Evolutionary conservation across 1,140 invertebrate species (phyloP), one percentile per base, ranked within the genome.

Genomic region (Heliconius congener): DNA sequence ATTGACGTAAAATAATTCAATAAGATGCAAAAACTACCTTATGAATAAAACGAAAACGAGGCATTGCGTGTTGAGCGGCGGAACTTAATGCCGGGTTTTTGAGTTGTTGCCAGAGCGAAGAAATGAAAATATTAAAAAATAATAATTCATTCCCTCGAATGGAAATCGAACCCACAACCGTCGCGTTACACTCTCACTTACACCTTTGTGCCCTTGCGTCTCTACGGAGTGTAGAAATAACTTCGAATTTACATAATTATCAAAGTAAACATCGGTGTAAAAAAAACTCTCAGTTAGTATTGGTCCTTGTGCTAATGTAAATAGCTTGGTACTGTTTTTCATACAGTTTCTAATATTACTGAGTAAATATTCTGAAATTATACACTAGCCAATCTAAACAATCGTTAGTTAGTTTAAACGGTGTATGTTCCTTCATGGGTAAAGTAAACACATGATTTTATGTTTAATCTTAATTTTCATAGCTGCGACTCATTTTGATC

Each of bases 331-430:
- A 72, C 34, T 72, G 70, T 72, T 72, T 57, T 72, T 34, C 8
- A 52, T 77, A 74, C 77, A 50, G 55, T 79, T 79, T 71, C 77
- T 79, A 74, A 79, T 79, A 79, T 71, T 70, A 80, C 66, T 57
- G 34, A 23, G 78, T 80, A 76, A 77, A 80, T 71, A 75, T 72
- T 55, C 4, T 76, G 78, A 80, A 80, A 80, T 78, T 80, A 82
- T 80, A 82, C 76, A 82, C 81, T 75, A 78, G 76, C 81, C 71
- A 72, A 77, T 81, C 70, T 78, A 80, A 83, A 83, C 78, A 82
- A 77, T 80, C 55, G 71, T 57, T 73, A 72, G 37, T 76, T 73
- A 80, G 74, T 79, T 79, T 79, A 30, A 71, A 75, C 71, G 73
- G 37, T 60, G 71, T 70, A 72, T 72, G 60, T 79, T 30, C 73